Conservation (phyloP, 2,888 invertebrate species). For the Callimorpha dominula region DNA sequence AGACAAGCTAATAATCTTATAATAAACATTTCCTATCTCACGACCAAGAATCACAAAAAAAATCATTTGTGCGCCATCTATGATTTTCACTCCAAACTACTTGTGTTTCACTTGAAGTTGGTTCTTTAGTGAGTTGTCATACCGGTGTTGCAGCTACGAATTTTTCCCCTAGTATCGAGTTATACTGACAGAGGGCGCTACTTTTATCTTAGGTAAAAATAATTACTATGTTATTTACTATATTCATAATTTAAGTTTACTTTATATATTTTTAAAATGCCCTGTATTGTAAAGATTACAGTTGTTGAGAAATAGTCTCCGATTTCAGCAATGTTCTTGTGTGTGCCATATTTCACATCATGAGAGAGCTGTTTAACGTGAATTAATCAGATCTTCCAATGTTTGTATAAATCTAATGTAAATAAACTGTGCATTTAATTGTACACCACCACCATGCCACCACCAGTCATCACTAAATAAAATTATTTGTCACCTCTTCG, state of each 20-base stretch:
- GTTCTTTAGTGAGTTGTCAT: not conserved
- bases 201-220: not conserved
- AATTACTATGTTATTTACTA: not conserved
- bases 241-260: not conserved
- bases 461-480: not conserved
- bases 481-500: not conserved
- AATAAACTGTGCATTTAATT: not conserved
- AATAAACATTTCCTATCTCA: not conserved
- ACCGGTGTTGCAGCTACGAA: too few relatives aligned
- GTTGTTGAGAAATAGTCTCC: not conserved
- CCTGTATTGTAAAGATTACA: not conserved
- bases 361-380: not conserved
- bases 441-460: rapidly evolving
- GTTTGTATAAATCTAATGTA: not conserved
- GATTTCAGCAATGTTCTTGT: not conserved
- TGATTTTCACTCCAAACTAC: not conserved
- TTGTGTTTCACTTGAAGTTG: not conserved
- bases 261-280: not conserved
- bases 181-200: slow-evolving; percentile 36
- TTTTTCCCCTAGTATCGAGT: slow-evolving; percentile 13
- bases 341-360: not conserved
- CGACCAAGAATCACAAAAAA: not conserved
- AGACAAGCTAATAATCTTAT: not conserved
- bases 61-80: slow-evolving; percentile 37
- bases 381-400: not conserved